Evolutionary conservation across 2,888 invertebrate species (phyloP), one percentile per base, ranked within the genome.

Genomic region (Scaptodrosophila latifasciaeformis): DNA sequence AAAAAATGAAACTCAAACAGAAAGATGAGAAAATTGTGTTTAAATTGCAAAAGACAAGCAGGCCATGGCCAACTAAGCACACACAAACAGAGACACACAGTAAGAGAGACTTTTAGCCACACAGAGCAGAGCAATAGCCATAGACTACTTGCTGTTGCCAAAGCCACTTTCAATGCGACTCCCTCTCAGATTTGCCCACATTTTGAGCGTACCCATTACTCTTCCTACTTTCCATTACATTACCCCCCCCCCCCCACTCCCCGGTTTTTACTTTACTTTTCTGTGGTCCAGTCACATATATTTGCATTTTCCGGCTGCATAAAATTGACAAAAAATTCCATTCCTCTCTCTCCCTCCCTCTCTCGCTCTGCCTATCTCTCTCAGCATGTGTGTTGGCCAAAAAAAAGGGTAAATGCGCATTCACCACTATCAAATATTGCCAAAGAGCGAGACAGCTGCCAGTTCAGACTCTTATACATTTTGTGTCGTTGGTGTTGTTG

Each of bases 361-460:
- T n/a, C n/a, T n/a, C n/a, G n/a, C n/a, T 27, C 27, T 27, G 27
- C 27, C n/a, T n/a, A n/a, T n/a, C n/a, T n/a, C n/a, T n/a, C n/a
- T n/a, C n/a, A n/a, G n/a, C n/a, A n/a, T 34, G 13, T 34, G 34
- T 37, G 37, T 37, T 37, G 37, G 18, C 37, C 15, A 10, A 37
- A 37, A 37, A 37, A 18, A 15, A 37, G 10, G 18, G 15, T 37
- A 17, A 3, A 17, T 18, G 35, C n/a, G 10, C 6, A 4, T 17
- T 6, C 17, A 15, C 15, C 18, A 24, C 64, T 51, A 72, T 66
- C 57, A 66, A 64, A 72, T 44, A 54, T 54, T 18, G 12, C 43
- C 52, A 24, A 44, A 10, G n/a, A n/a, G 13, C 34, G 6, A 9
- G 5, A 27, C 27, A 27, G 27, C 27, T 6, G n/a, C n/a, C n/a